Conservation (phyloP, 2,797 vertebrate genomes). For the Tinamus major region DNA sequence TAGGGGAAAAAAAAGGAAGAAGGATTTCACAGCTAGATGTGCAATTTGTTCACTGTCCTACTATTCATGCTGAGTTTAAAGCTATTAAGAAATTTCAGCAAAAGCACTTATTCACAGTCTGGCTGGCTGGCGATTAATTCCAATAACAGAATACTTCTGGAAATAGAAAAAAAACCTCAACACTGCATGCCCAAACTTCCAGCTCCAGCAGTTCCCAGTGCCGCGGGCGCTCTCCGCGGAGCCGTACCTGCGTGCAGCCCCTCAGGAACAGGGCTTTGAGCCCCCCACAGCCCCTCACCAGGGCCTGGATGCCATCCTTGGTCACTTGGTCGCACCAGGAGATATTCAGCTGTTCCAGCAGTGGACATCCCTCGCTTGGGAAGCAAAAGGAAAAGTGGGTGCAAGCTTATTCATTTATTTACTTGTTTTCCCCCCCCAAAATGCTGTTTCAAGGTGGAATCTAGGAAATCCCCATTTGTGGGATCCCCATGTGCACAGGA, state of each 20-base stretch:
- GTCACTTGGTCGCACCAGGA: conserved; percentile 99
- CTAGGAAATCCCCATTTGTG: neutral
- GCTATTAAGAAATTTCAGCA: neutral
- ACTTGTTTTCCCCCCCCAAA: neutral
- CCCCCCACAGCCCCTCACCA: conserved; percentile 92
- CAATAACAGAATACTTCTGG: neutral
- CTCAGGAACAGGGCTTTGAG: conserved; percentile 94
- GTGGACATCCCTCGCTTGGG: conserved; percentile 94
- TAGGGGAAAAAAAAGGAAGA: neutral
- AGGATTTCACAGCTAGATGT: neutral
- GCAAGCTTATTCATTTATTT: rapidly evolving
- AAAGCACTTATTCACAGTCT: neutral
- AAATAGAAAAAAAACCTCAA: neutral
- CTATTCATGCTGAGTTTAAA: neutral
- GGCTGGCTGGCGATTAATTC: too few species aligned
- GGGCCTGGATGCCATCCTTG: conserved; percentile 95
- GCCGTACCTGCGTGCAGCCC: conserved; percentile 94
- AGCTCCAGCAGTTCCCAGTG: neutral
- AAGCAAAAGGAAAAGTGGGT: neutral
- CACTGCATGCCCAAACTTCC: rapidly evolving
- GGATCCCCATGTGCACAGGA: neutral
- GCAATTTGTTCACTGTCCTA: neutral
- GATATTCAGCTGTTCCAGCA: conserved; percentile 96
- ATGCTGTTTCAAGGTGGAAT: neutral
- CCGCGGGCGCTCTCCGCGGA: neutral